Conservation (phyloP, 2,113 vertebrate species). For the Apaloderma vittatum region DNA sequence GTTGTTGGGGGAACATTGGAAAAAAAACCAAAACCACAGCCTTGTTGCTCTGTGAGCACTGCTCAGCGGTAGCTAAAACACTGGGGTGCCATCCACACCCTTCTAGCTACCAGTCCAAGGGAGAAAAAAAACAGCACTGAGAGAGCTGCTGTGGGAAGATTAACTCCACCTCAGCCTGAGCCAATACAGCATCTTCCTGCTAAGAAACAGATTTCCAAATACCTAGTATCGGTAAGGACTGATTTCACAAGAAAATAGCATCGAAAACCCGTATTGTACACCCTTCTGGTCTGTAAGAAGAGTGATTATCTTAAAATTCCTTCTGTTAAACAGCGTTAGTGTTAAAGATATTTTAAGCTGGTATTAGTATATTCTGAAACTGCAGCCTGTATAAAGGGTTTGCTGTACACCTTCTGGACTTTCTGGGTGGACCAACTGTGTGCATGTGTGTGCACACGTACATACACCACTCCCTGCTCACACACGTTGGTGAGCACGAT, state of each 20-base stretch:
- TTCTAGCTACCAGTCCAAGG: too few species aligned
- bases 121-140: too few species aligned
- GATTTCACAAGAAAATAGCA: background rate
- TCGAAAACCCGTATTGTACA: background rate
- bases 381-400: background rate
- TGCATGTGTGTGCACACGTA: accelerated
- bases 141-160: too few species aligned
- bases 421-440: background rate
- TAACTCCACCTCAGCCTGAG: too few species aligned
- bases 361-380: background rate
- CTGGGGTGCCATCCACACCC: too few species aligned
- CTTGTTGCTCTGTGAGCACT: too few species aligned
- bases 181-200: too few species aligned
- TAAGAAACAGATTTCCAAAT: background rate
- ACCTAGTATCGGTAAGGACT: background rate
- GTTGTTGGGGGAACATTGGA: too few species aligned
- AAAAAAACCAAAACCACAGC: too few species aligned
- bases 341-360: background rate
- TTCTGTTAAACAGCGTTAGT: background rate
- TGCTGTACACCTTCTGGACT: background rate
- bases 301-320: background rate
- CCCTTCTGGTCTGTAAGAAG: background rate
- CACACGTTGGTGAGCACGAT: background rate
- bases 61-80: too few species aligned
- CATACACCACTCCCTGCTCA: accelerated